phyloP scores from a whole-genome alignment of 2,797 vertebrate genomes.

The Micropoecilia bifurca region DNA sequence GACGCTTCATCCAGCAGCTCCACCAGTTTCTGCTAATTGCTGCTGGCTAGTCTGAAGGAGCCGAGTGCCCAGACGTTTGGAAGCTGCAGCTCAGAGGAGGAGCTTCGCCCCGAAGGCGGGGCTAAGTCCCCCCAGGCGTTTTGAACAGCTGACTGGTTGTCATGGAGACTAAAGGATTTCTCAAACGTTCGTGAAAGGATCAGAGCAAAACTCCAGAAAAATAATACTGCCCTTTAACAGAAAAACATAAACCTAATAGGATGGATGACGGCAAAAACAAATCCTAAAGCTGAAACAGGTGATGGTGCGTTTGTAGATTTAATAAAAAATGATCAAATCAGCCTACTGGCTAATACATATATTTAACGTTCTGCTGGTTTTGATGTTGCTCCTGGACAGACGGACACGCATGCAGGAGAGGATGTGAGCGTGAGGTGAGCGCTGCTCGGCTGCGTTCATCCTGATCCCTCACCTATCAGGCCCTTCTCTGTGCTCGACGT shows the following conservation, averaged over 20 bases:
- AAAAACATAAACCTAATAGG: conserved; percentile 67
- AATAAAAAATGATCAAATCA: conserved; percentile 10
- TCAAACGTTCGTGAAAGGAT: too few relatives aligned
- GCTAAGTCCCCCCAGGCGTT: too few relatives aligned
- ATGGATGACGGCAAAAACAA: conserved; percentile 71
- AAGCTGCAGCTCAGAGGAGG: too few relatives aligned
- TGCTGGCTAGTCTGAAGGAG: too few relatives aligned
- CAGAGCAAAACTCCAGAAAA: too few relatives aligned
- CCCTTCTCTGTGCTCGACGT: conserved; percentile 97
- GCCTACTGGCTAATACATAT: not conserved
- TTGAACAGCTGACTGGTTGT: too few relatives aligned
- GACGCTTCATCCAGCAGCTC: too few relatives aligned
- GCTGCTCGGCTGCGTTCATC: conserved; percentile 15
- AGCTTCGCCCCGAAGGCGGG: too few relatives aligned
- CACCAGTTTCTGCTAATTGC: too few relatives aligned
- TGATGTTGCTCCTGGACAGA: not conserved
- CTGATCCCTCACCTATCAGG: conserved; percentile 91
- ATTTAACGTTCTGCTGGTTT: too few relatives aligned
- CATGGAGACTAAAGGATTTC: too few relatives aligned
- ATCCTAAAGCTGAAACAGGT: conserved; percentile 10
- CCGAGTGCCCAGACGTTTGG: too few relatives aligned
- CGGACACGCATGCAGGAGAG: conserved; percentile 7
- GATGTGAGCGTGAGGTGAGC: not conserved
- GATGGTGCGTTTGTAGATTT: not conserved
- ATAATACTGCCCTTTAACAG: conserved; percentile 36